Evolutionary conservation across 2,113 vertebrate species (phyloP), one percentile per base, ranked within the genome.

Genomic region (Corythaeola cristata): DNA sequence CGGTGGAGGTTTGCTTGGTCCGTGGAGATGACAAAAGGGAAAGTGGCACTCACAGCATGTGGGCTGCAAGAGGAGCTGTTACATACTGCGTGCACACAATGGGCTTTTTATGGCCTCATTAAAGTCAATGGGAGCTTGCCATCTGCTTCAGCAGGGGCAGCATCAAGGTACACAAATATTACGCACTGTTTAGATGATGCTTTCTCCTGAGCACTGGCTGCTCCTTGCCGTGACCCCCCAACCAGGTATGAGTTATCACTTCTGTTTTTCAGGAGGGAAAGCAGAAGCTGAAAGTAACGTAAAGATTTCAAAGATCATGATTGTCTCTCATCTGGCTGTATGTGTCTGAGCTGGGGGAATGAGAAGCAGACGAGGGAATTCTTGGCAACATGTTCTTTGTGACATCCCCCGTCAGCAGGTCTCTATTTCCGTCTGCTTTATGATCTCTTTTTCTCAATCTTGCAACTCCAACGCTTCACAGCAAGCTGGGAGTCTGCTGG

Each of bases 1-100:
- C 8, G 1, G 37, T 35, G 41, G 32, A 55, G 32, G 27, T 11
- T 79, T 66, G 17, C 56, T 72, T 30, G 47, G 27, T 74, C 41
- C 0, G 0, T 16, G 28, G 49, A 90, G 45, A 69, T 35, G 60
- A 67, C 53, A 94, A 87, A 94, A 89, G 33, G 18, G 52, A 72
- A 39, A 63, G 49, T 1, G 2, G 11, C 15, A 4, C 47, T 84
- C 33, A 0, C 0, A 0, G 76, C 2, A 0, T 8, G 4, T 30
- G 73, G 49, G 69, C 76, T 92, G 73, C 56, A 64, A 87, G 56
- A 47, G 69, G 76, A 87, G 73, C 80, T 94, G 53, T 53, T 89
- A 58, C 32, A 41, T 33, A 37, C 30, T 87, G 69, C 68, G 33
- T 5, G 59, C 35, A 53, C 24, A 63, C 77, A 49, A 32, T 0